Percentiles rank a stretch among this genome's conserved stretches.
phyloP scores from a whole-genome alignment of 2,888 invertebrate species.

The Cyaniris semiargus region DNA sequence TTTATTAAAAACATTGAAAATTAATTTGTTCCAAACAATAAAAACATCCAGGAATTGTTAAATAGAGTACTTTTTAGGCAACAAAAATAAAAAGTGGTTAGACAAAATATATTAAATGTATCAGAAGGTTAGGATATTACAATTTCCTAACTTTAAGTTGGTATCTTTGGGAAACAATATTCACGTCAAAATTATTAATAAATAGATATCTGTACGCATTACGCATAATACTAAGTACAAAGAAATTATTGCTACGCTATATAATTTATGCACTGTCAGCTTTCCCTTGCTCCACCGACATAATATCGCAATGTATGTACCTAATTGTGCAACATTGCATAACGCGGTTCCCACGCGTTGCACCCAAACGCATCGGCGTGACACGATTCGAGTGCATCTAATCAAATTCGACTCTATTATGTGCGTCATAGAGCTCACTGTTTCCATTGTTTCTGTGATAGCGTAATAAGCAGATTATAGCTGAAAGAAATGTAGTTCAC shows the following conservation, averaged over 20 bases:
- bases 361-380: conserved; percentile 44
- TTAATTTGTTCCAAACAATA: too few species aligned
- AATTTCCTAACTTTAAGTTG: too few species aligned
- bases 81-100: not conserved
- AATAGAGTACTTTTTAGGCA: too few species aligned
- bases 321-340: conserved; percentile 43
- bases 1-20: too few species aligned
- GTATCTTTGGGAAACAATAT: not conserved
- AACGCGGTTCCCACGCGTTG: conserved; percentile 46
- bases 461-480: conserved; percentile 26
- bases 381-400: conserved; percentile 38
- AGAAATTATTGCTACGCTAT: not conserved
- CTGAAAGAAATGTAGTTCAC: conserved; percentile 27
- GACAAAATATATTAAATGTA: not conserved
- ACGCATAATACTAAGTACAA: not conserved
- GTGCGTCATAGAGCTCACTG: not conserved
- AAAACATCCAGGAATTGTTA: too few species aligned
- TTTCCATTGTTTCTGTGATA: not conserved
- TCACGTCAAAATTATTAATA: not conserved
- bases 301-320: conserved; percentile 36
- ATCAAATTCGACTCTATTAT: conserved; percentile 34
- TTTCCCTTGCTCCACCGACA: conserved; percentile 33
- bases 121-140: too few species aligned
- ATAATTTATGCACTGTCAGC: conserved; percentile 25
- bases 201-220: not conserved